These are phyloP conservation scores for Sebastolobus altivelis DNA, from an alignment of 2,797 vertebrate genomes.

Conservation along the genomic window DNA sequence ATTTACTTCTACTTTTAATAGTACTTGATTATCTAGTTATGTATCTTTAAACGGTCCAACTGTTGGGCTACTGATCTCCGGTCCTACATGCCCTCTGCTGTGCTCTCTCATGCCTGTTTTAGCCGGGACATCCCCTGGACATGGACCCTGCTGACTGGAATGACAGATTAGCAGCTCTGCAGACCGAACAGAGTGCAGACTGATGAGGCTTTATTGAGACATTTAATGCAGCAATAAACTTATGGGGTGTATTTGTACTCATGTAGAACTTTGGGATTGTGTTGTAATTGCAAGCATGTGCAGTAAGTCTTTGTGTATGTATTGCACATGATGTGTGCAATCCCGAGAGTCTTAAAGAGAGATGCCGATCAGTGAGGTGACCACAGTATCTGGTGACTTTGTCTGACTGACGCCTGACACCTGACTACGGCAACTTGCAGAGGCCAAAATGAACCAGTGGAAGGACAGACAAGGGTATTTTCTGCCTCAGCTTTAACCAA, in stretches of 20 bases:
- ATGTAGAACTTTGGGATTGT: not conserved
- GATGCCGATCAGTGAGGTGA: constrained; percentile 26
- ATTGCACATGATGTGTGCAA: not conserved
- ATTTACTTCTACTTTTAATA: constrained; percentile 52
- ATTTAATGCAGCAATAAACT: constrained; percentile 9
- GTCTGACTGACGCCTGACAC: constrained; percentile 86
- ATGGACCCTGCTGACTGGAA: constrained; percentile 42
- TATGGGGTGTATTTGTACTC: not conserved
- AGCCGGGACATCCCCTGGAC: constrained; percentile 63
- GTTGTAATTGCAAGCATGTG: not conserved
- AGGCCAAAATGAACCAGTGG: constrained; percentile 82
- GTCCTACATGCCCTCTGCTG: constrained; percentile 31
- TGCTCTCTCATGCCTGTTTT: constrained; percentile 53
- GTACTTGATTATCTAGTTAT: constrained; percentile 49
- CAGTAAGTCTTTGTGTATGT: not conserved
- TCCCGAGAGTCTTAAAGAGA: constrained; percentile 24
- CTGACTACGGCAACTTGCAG: constrained; percentile 74
- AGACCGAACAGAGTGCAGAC: constrained; percentile 12
- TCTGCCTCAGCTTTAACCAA: not conserved
- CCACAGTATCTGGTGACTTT: constrained; percentile 62
- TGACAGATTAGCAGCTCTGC: constrained; percentile 63
- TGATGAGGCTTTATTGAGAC: constrained; percentile 31
- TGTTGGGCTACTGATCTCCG: constrained; percentile 23
- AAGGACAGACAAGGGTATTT: constrained; percentile 92
- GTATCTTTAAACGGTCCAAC: constrained; percentile 38